Percentiles rank a stretch among this genome's conserved stretches.
These are phyloP conservation scores for Iguana delicatissima DNA, from an alignment of 2,797 vertebrate genomes.

Conservation along the genomic window DNA sequence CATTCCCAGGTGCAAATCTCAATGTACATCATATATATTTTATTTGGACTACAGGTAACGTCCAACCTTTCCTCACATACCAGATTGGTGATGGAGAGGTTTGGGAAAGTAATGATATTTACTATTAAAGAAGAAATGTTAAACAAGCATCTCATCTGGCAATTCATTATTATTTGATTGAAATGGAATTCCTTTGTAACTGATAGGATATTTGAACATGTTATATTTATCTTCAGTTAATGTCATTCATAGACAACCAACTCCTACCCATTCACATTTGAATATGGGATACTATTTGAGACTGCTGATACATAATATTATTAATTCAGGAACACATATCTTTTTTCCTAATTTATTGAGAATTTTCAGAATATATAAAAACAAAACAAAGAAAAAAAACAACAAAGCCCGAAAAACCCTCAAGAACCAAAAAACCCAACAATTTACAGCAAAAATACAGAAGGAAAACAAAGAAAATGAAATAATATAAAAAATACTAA, in stretches of 20 bases:
- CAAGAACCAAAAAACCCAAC: too few relatives aligned
- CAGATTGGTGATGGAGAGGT: background rate
- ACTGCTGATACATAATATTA: background rate
- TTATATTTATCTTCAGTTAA: background rate
- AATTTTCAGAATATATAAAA: too few relatives aligned
- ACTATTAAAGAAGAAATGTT: background rate
- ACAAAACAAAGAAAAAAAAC: too few relatives aligned
- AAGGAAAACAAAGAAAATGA: too few relatives aligned
- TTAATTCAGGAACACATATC: background rate
- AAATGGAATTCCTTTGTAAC: background rate
- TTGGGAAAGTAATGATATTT: background rate
- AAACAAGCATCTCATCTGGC: background rate
- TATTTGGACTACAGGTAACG: too few relatives aligned
- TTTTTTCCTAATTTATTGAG: too few relatives aligned
- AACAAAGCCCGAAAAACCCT: too few relatives aligned
- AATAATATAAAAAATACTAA: too few relatives aligned
- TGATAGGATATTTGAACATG: constrained; percentile 25
- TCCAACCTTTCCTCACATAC: too few relatives aligned
- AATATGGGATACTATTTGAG: background rate
- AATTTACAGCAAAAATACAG: too few relatives aligned
- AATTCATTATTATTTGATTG: background rate
- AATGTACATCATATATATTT: too few relatives aligned
- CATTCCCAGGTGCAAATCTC: too few relatives aligned
- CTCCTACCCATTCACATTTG: background rate
- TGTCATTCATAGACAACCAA: constrained; percentile 20